phyloP scores from a whole-genome alignment of 1,140 invertebrate species.

The Megathymus violae region DNA sequence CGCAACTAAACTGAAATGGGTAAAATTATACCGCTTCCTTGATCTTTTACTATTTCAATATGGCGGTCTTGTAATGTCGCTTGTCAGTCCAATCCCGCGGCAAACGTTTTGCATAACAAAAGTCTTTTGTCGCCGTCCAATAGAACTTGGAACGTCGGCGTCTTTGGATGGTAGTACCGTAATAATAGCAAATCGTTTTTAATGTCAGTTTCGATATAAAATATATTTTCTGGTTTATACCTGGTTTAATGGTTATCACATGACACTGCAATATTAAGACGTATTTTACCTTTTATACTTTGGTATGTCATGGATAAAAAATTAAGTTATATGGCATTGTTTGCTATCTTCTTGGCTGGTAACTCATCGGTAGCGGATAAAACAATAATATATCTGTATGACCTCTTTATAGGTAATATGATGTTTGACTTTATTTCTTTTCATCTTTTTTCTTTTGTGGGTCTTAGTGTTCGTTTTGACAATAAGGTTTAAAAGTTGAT shows the following conservation, averaged over 20 bases:
- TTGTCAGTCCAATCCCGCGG: not conserved
- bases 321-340: no score
- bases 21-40: not conserved
- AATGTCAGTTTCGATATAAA: not conserved
- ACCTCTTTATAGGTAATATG: no score
- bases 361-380: no score
- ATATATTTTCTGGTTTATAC: not conserved
- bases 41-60: not conserved
- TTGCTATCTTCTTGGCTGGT: no score
- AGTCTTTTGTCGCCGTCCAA: slow-evolving; percentile 20
- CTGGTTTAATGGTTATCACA: not conserved
- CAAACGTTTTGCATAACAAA: slow-evolving; percentile 33
- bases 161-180: not conserved
- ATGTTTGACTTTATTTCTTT: no score
- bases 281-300: no score
- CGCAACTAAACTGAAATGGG: not conserved
- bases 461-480: no score
- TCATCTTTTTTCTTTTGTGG: no score
- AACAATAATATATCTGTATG: no score
- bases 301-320: no score
- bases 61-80: not conserved
- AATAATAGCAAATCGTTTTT: not conserved
- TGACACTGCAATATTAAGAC: no score
- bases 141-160: slow-evolving; percentile 1
- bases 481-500: no score